Base-by-base conservation (phyloP, 2,113 vertebrate species). In the Mobula birostris region DNA sequence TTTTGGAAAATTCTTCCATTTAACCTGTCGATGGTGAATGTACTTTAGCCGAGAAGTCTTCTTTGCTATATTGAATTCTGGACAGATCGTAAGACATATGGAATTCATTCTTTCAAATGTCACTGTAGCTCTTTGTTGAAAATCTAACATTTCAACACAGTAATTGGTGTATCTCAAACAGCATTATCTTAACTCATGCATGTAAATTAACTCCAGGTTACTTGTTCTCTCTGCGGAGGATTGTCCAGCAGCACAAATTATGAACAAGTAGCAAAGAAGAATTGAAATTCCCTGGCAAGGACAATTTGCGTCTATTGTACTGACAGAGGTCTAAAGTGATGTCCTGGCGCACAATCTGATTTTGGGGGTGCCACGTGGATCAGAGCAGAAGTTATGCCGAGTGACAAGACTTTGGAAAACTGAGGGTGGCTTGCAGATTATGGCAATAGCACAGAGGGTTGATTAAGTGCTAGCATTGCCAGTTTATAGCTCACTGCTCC, bases 91-190 rank as follows among this genome's bases (percentile, higher is more conserved):
- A 56, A 74, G 72, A 32, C 70, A 48, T 56, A 74, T 93, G 91
- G 91, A 93, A 93, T 36, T 93, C 68, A 74, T 74, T 93, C 68
- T 29, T 48, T 21, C 40, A 56, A 48, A 29, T 56, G 48, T 76
- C 40, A 63, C n/a, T 92, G n/a, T 87, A 87, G 29, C 85, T 66
- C 85, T 90, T 66, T 63, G 29, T 63, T 66, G 61, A 90, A 90
- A 90, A 90, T 90, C 58, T 90, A 90, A 90, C 85, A 90, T 90
- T 90, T 90, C 85, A 90, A 90, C 85, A 90, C n/a, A 29, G 32
- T 90, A 90, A 90, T 93, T 93, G 70, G 91, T 72, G 70, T 74
- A 72, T 93, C 68, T 74, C 68, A 76, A 93, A 56, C 36, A 93
- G 66, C 56, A 93, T 72, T 74, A 93, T 74, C 72, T 93, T 70